Base-by-base conservation (phyloP, 2,888 invertebrate species). In the Caenorhabditis sp. region DNA sequence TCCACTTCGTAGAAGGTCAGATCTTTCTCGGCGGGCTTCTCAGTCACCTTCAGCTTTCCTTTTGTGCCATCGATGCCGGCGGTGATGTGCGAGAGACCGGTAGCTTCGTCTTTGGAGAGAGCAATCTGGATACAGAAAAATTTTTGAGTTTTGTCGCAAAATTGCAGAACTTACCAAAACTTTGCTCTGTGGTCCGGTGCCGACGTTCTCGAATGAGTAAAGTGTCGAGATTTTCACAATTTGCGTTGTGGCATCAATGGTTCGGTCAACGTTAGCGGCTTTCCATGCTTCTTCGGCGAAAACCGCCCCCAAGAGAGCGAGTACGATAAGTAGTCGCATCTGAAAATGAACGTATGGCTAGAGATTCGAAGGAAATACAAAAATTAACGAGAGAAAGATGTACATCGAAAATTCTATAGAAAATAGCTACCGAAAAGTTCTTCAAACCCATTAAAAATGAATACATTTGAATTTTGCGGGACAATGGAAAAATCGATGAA, bases 161-260 rank as follows among this genome's bases (percentile, higher is more conserved):
- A 20, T 15, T 41, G 2, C 1, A 7, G 11, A 56, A 30, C 56
- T 15, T n/a, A 72, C 72, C 26, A 78, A 45, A 48, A 86, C 76
- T 46, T 55, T 71, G 22, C 79, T 83, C 37, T 83, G 55, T 9
- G 81, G 77, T 24, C 71, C 59, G 17, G 79, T 61, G 7, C 84
- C 87, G 4, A 41, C 52, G 68, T 87, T 88, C 56, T 86, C 83
- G 24, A 85, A 75, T 17, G 77, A 68, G 56, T 83, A 78, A 8
- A 81, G 72, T 13, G 84, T 68, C 15, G 77, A 73, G 11, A 78
- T 78, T 71, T 88, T 88, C 15, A 85, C 81, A 22, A 84, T 65
- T 81, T 88, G 88, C 5, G 87, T 77, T 20, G 85, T 61, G 6
- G 89, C 62, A 68, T 88, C 88, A 22, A 88, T 73, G 27, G 72